Evolutionary conservation across 2,888 invertebrate species (phyloP).

Genomic region (Trichacis sp.): DNA sequence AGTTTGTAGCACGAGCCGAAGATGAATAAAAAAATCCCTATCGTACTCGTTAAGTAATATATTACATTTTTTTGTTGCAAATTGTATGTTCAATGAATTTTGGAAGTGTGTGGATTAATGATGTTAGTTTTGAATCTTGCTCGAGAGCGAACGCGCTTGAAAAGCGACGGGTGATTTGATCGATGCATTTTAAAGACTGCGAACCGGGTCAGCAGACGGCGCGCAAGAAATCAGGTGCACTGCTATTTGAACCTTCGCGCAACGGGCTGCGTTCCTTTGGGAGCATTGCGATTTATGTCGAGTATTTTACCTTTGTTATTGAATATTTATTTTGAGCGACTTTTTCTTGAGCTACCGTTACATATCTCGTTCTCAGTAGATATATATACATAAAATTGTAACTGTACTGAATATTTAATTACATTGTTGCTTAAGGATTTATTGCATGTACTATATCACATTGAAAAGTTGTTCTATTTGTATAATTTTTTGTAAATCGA

Average conservation of each 20-base stretch:
- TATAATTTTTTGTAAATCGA: no score
- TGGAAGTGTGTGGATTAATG: background rate
- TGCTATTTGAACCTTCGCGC: slow-evolving; percentile 22
- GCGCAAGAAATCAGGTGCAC: slow-evolving; percentile 37
- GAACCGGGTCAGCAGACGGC: slow-evolving; percentile 37
- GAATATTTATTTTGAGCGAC: background rate
- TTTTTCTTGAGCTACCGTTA: background rate
- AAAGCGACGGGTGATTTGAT: slow-evolving; percentile 20
- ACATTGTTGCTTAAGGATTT: background rate
- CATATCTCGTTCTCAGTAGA: background rate
- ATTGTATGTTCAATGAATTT: no score
- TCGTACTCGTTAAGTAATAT: no score
- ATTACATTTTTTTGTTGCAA: no score
- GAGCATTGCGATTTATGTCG: background rate
- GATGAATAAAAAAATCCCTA: no score
- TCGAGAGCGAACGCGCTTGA: background rate
- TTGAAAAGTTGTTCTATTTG: background rate
- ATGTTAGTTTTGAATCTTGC: no score
- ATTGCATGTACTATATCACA: no score
- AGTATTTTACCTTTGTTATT: background rate
- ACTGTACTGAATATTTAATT: background rate
- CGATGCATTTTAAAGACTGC: slow-evolving; percentile 22
- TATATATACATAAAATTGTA: background rate
- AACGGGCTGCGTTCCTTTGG: background rate
- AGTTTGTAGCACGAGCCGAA: no score